These are phyloP conservation scores for Podarcis raffonei DNA, from an alignment of 2,113 vertebrate species.

Conservation along the genomic window DNA sequence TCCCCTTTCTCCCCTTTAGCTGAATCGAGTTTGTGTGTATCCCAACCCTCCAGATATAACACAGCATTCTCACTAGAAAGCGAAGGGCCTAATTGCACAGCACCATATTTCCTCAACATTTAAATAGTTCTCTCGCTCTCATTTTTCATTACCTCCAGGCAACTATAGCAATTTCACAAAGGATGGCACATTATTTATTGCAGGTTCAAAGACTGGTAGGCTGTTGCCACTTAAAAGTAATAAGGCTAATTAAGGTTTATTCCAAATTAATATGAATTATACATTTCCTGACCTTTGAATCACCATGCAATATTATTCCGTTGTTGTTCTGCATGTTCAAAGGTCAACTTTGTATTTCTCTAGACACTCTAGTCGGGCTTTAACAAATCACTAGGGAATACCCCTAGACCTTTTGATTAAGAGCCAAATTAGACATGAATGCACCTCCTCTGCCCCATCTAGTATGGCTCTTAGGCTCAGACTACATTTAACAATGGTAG, in stretches of 20 bases:
- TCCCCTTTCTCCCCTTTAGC: not conserved
- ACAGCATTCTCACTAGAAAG: not conserved
- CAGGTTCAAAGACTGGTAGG: not conserved
- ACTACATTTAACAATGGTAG: not conserved
- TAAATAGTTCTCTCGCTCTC: not conserved
- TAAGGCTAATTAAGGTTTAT: slow-evolving; percentile 12
- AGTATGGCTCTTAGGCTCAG: not conserved
- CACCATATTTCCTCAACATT: not conserved
- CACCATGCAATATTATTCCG: not conserved
- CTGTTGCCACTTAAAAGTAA: not conserved
- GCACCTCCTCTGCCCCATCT: not conserved
- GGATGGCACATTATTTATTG: not conserved
- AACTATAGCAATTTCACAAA: not conserved
- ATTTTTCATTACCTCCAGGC: not conserved
- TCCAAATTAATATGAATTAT: slow-evolving; percentile 5
- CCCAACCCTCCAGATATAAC: not conserved
- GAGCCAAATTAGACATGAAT: not conserved
- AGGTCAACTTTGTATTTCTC: not conserved
- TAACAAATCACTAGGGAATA: not conserved
- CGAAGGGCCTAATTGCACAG: not conserved
- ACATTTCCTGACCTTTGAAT: slow-evolving; percentile 4
- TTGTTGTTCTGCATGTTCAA: slow-evolving; percentile 6
- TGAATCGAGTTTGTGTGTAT: not conserved
- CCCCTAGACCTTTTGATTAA: not conserved
- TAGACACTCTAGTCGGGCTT: not conserved